Evolutionary conservation across 2,888 invertebrate genomes (phyloP).

Genomic region (Epinotia ramella): DNA sequence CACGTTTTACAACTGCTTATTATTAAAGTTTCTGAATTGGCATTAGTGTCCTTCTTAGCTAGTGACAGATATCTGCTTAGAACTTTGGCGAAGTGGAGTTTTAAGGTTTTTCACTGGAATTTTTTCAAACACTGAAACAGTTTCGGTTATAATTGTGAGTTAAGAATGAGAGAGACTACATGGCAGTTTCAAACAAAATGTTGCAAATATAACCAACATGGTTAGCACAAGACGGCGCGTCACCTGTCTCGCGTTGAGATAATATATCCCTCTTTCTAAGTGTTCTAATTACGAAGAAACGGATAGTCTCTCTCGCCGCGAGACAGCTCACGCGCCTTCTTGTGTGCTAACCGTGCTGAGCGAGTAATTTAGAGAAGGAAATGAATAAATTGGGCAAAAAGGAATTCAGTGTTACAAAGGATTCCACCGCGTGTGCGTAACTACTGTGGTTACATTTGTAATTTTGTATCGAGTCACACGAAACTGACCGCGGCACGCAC

Average conservation of each 20-base stretch:
- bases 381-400: constrained; percentile 8
- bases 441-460: constrained; percentile 24
- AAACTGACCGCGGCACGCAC: constrained; percentile 26
- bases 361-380: background rate
- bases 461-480: constrained; percentile 22
- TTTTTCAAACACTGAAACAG: background rate
- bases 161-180: background rate
- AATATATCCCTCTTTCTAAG: too few relatives aligned
- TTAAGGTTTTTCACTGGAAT: constrained; percentile 4
- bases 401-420: constrained; percentile 10
- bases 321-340: too few relatives aligned
- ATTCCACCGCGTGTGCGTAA: constrained; percentile 19
- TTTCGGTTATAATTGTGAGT: background rate
- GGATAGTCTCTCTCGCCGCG: too few relatives aligned
- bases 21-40: too few relatives aligned
- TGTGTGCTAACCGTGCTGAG: background rate
- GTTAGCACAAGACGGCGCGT: too few relatives aligned
- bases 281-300: too few relatives aligned
- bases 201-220: background rate
- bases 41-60: background rate
- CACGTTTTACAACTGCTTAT: too few relatives aligned
- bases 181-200: background rate
- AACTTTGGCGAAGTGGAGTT: background rate
- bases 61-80: constrained; percentile 6
- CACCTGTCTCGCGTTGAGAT: too few relatives aligned